A percentile compares a stretch with the other conserved stretches of the same genome.
Conservation (phyloP, 2,888 invertebrate species). For the Drosophila algonquin region DNA sequence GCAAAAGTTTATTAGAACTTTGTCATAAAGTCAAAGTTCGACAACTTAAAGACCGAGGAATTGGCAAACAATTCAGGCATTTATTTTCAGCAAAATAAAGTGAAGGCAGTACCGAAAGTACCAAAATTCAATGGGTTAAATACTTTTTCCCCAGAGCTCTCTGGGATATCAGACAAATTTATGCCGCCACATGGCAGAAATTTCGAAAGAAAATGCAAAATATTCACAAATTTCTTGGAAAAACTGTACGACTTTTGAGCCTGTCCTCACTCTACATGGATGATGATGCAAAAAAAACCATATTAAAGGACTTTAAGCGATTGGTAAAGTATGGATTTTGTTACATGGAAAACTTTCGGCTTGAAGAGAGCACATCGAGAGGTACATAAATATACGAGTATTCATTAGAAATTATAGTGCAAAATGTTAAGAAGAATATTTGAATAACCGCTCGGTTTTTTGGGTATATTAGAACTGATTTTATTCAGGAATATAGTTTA, state of each 20-base stretch:
- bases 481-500: no score
- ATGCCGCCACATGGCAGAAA: background rate
- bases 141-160: background rate
- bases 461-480: no score
- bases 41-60: conserved; percentile 53
- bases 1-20: conserved; percentile 63
- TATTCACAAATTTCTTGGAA: background rate
- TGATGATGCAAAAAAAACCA: background rate
- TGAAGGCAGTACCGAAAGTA: background rate
- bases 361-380: no score
- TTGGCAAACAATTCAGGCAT: conserved; percentile 20
- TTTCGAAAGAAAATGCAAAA: background rate
- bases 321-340: background rate
- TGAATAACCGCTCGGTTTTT: no score
- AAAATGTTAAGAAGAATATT: no score
- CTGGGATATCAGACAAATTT: background rate
- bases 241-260: background rate
- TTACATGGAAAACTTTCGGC: background rate
- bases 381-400: no score
- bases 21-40: conserved; percentile 57
- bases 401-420: no score
- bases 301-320: background rate
- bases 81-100: conserved; percentile 8
- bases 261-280: background rate
- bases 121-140: background rate